Base-by-base conservation (phyloP, 37 sponge, comb jelly and placozoan genomes). In the Haliclona indistincta region DNA sequence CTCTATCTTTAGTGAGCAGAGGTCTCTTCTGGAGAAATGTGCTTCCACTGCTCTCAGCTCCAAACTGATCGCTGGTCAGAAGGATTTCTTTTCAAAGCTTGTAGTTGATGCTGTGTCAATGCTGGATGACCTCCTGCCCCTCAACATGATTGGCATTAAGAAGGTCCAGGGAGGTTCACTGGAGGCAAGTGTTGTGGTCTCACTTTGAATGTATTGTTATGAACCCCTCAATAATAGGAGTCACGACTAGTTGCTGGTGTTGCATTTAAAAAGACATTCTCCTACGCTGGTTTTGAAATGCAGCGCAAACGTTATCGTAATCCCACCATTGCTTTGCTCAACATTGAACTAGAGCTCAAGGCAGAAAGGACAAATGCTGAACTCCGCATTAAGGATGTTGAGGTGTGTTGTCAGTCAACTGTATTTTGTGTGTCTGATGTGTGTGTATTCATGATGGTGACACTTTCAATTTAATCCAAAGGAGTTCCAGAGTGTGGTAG, bases 201-300 rank as follows among this genome's bases (percentile, higher is more conserved):
- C 10, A 61, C 32, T 11, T 8, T 40, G 44, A 13, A 22, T 67
- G 69, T 67, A 67, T 36, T 38, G 20, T 19, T 28, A 30, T 67
- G 69, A n/a, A 38, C 25, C 22, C 44, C 1, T 20, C 28, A 10
- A 36, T 32, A 73, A n/a, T 56, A 89, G 79, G 99, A 99, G 33
- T 91, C 97, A 5, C 87, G 73, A 33, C 79, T 99, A 35, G 70
- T 99, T 20, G 81, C 65, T 43, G 99, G 99, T 40, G 99, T 99
- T 34, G 99, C 96, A 4, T 99, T 99, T 80, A 99, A 99, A 84
- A 99, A 99, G 88, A 99, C 99, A 23, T 99, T 99, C 82, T 99
- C 99, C 29, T 99, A 99, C 54, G 99, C 99, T 73, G 99, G 94
- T 1, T 99, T 99, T 88, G 99, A 99, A 78, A 99, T 99, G 99